phyloP scores from a whole-genome alignment of 2,888 invertebrate species.

The Amorpha juglandis region DNA sequence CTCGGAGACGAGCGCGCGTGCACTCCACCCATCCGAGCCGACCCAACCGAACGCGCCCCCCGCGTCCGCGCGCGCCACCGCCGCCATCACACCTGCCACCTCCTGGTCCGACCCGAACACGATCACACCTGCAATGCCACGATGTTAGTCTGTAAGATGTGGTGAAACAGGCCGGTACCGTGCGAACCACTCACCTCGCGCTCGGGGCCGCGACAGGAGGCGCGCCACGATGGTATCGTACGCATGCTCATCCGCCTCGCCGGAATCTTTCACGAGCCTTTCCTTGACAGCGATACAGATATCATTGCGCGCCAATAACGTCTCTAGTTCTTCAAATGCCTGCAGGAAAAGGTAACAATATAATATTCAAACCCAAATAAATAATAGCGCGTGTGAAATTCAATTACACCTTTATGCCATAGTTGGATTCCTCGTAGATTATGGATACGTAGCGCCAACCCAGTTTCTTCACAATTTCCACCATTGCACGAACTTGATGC shows the following conservation, averaged over 20 bases:
- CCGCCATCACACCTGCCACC: slow-evolving; percentile 97
- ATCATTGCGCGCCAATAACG: slow-evolving; percentile 90
- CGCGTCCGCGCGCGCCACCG: slow-evolving; percentile 92
- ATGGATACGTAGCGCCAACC: slow-evolving; percentile 98
- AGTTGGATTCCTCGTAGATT: slow-evolving; percentile 97
- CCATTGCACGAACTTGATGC: slow-evolving; percentile 97
- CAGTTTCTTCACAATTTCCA: slow-evolving; percentile 93
- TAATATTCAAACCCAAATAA: no score
- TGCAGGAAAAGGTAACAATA: slow-evolving; percentile 53
- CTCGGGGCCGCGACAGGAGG: slow-evolving; percentile 92
- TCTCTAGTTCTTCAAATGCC: slow-evolving; percentile 97
- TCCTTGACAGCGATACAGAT: slow-evolving; percentile 98
- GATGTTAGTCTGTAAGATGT: neutral
- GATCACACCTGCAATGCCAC: slow-evolving; percentile 89
- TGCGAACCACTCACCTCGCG: slow-evolving; percentile 86
- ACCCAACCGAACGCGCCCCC: slow-evolving; percentile 97
- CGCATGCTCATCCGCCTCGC: slow-evolving; percentile 93
- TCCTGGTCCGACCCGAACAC: slow-evolving; percentile 98
- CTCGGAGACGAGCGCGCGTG: slow-evolving; percentile 91
- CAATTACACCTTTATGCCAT: slow-evolving; percentile 92
- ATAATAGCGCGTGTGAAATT: neutral
- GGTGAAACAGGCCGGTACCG: neutral
- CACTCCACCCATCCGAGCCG: slow-evolving; percentile 98
- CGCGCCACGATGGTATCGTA: slow-evolving; percentile 94
- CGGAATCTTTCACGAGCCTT: slow-evolving; percentile 96